These are phyloP conservation scores for Pediacus dermestoides DNA, from an alignment of 2,888 invertebrate species.

Conservation along the genomic window DNA sequence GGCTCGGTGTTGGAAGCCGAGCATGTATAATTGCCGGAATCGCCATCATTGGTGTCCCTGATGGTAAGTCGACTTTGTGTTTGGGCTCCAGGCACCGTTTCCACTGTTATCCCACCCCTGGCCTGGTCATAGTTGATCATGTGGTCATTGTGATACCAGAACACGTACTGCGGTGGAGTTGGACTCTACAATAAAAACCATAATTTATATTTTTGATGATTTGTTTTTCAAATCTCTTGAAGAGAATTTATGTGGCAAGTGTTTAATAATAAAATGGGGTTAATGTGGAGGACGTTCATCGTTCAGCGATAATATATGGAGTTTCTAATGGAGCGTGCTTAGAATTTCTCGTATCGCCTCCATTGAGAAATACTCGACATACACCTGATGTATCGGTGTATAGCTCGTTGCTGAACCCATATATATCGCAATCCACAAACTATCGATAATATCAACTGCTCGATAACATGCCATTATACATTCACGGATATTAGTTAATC, in stretches of 20 bases:
- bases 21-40: conserved; percentile 90
- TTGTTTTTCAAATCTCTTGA: neutral
- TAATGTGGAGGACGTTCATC: too few species aligned
- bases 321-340: neutral
- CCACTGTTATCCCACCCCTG: conserved; percentile 76
- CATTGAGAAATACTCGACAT: conserved; percentile 1
- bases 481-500: too few species aligned
- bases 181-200: too few species aligned
- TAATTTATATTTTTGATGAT: neutral
- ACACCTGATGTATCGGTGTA: conserved; percentile 1
- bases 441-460: too few species aligned
- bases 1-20: conserved; percentile 86
- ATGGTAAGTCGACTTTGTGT: conserved; percentile 84
- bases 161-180: conserved; percentile 89
- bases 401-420: too few species aligned
- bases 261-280: too few species aligned
- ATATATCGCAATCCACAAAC: too few species aligned
- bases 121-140: conserved; percentile 91
- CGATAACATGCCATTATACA: too few species aligned
- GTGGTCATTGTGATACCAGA: conserved; percentile 92
- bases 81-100: conserved; percentile 78
- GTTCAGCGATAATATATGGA: conserved; percentile 1
- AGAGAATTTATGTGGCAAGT: too few species aligned
- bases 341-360: conserved; percentile 1
- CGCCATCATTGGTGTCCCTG: conserved; percentile 74